Percentiles rank a stretch among this genome's conserved stretches.
These are phyloP conservation scores for Eclectus roratus DNA, from an alignment of 2,113 vertebrate species.

Conservation along the genomic window DNA sequence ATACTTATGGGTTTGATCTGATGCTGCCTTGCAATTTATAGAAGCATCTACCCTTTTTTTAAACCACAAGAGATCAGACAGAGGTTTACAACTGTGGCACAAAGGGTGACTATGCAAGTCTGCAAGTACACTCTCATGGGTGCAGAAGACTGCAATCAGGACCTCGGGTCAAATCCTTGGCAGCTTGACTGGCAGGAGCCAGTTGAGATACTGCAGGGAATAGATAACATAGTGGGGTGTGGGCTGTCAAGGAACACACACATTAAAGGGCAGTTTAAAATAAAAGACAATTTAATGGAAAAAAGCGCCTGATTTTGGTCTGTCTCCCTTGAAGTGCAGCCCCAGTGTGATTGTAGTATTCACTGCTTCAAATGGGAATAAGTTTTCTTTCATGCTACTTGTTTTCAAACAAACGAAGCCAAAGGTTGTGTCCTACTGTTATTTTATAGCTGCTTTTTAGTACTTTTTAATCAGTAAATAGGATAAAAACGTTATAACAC, in stretches of 20 bases:
- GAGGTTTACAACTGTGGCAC: background rate
- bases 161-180: background rate
- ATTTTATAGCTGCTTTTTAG: background rate
- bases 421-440: background rate
- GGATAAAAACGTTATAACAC: background rate
- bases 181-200: background rate
- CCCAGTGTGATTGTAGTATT: background rate
- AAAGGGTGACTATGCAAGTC: background rate
- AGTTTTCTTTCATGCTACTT: background rate
- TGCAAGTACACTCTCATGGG: background rate
- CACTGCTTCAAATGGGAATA: background rate
- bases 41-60: background rate
- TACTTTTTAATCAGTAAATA: background rate
- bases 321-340: background rate
- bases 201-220: background rate
- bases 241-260: background rate
- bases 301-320: background rate
- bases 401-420: background rate
- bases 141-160: background rate
- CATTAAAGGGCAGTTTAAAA: slow-evolving; percentile 12
- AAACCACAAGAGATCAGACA: background rate
- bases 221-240: background rate
- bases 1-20: background rate
- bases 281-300: background rate
- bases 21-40: background rate